Conservation (phyloP, 2,888 invertebrate species). For the Hecatera dysodea region DNA sequence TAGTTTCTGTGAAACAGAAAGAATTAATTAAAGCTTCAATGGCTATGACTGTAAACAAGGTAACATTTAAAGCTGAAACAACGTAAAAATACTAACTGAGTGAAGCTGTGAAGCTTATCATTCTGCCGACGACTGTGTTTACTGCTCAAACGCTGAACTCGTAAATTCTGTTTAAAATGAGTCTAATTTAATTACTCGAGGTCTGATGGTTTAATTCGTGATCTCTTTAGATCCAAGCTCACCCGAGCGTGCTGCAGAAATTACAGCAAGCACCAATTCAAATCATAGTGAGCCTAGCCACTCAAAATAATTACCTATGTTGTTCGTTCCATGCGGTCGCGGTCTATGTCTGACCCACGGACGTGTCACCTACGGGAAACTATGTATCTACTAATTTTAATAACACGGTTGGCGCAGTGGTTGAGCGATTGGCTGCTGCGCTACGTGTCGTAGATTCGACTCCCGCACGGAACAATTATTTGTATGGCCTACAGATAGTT, state of each 20-base stretch:
- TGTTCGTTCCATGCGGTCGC: slow-evolving; percentile 3
- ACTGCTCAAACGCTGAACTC: slow-evolving; percentile 67
- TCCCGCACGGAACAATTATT: too few relatives aligned
- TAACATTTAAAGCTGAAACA: slow-evolving; percentile 26
- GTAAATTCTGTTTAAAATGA: slow-evolving; percentile 74
- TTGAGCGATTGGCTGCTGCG: too few relatives aligned
- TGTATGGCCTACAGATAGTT: too few relatives aligned
- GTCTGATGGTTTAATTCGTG: slow-evolving; percentile 65
- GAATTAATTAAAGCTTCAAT: background rate
- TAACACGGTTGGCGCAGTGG: too few relatives aligned
- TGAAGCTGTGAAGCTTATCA: slow-evolving; percentile 67
- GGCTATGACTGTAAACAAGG: slow-evolving; percentile 14
- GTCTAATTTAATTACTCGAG: slow-evolving; percentile 73
- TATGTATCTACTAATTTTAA: slow-evolving; percentile 20
- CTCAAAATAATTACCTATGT: slow-evolving; percentile 37
- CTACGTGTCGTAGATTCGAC: too few relatives aligned
- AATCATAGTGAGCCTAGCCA: slow-evolving; percentile 33
- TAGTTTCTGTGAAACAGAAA: background rate
- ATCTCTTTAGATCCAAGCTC: slow-evolving; percentile 57
- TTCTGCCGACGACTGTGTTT: slow-evolving; percentile 69
- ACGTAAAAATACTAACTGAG: slow-evolving; percentile 58
- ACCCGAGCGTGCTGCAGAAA: slow-evolving; percentile 27
- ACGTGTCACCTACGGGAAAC: background rate
- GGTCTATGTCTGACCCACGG: background rate
- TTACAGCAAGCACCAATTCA: slow-evolving; percentile 53